These are phyloP conservation scores for Phaethon lepturus DNA, from an alignment of 2,113 vertebrate genomes.

Conservation along the genomic window DNA sequence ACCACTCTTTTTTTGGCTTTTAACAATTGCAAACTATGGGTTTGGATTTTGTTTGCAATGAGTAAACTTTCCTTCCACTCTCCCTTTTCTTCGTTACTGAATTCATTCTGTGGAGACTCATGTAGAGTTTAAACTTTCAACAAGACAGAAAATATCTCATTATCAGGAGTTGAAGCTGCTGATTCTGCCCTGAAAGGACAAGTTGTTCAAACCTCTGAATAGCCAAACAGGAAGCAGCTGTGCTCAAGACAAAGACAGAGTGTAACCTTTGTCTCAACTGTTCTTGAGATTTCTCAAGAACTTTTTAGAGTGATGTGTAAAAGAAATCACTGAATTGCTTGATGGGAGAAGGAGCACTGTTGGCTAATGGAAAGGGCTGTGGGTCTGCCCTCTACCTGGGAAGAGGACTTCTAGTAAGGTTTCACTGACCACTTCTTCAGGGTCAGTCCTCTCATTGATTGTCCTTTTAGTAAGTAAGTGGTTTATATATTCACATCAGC, in stretches of 20 bases:
- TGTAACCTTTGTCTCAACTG: not conserved
- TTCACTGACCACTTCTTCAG: not conserved
- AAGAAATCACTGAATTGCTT: not conserved
- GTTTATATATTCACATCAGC: not conserved
- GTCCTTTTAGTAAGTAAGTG: not conserved
- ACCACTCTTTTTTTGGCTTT: not conserved
- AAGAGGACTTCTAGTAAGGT: not conserved
- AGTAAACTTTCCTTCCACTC: not conserved
- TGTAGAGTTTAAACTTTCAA: not conserved
- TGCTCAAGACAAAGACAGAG: not conserved
- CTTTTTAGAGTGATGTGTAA: not conserved
- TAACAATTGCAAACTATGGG: not conserved
- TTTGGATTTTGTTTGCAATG: not conserved
- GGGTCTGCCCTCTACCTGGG: not conserved
- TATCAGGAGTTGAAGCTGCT: not conserved
- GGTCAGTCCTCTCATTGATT: not conserved
- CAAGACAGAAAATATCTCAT: not conserved
- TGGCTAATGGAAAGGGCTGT: not conserved
- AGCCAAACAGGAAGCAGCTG: not conserved
- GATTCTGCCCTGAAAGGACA: not conserved
- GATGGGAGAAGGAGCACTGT: not conserved
- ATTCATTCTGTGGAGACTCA: not conserved
- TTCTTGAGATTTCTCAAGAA: not conserved
- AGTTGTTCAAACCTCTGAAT: not conserved
- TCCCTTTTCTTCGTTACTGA: not conserved